Conservation (phyloP, 2,797 vertebrate genomes). For the Cyclura pinguis region DNA sequence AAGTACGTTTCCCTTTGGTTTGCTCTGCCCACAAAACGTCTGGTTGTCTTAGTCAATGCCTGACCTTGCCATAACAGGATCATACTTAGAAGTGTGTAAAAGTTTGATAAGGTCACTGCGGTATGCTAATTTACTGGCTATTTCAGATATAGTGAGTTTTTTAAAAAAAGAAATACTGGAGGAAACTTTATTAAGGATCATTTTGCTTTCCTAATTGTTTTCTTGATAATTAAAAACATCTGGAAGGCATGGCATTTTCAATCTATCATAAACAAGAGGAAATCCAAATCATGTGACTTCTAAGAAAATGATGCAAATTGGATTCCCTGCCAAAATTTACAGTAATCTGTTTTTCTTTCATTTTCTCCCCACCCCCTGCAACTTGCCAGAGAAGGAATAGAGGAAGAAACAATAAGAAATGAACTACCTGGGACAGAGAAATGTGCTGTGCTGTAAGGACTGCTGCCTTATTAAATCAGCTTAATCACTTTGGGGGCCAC, state of each 20-base stretch:
- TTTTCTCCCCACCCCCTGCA: conserved; percentile 25
- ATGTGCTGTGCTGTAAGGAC: conserved; percentile 24
- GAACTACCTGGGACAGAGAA: conserved; percentile 46
- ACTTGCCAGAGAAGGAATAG: conserved; percentile 43
- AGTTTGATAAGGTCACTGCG: conserved; percentile 79
- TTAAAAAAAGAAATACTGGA: conserved; percentile 58
- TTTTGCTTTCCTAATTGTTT: conserved; percentile 76
- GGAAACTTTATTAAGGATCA: conserved; percentile 82
- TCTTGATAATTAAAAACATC: conserved; percentile 85
- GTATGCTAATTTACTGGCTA: conserved; percentile 80
- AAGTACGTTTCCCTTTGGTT: conserved; percentile 65
- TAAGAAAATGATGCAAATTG: conserved; percentile 83
- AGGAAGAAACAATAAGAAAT: conserved; percentile 64
- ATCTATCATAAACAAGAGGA: conserved; percentile 85
- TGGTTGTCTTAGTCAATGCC: conserved; percentile 69
- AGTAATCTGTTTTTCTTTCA: conserved; percentile 80
- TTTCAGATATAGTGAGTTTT: conserved; percentile 12
- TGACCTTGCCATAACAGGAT: conserved; percentile 67
- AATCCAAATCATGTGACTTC: conserved; percentile 84
- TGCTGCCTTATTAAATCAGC: conserved; percentile 51
- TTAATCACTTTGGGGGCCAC: conserved; percentile 55
- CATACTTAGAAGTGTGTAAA: conserved; percentile 74
- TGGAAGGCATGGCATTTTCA: conserved; percentile 82
- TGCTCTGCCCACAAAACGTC: conserved; percentile 54
- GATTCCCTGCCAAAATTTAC: conserved; percentile 81